Base-by-base conservation (phyloP, 2,888 invertebrate genomes). In the Venusia cambrica region DNA sequence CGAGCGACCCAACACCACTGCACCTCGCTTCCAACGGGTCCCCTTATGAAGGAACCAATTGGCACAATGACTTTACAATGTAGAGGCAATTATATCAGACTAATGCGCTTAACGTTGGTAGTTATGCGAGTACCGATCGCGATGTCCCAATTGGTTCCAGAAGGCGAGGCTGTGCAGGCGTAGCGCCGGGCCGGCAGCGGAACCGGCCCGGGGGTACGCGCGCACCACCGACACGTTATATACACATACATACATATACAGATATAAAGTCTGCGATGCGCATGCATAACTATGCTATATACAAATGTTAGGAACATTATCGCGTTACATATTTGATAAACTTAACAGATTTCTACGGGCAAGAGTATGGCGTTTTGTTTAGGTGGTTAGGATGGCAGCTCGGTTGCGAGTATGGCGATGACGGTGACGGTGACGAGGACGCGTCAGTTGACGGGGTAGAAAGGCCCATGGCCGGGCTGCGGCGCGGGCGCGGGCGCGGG, bases 131-230 rank as follows among this genome's bases (percentile, higher is more conserved):
- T 77, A 75, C 77, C 76, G 77, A 75, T 76, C 77, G 68, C 70
- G 73, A 77, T 80, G 87, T 87, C 79, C 87, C 87, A 87, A 87
- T 87, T 87, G 87, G 87, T 87, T 87, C 87, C 87, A 73, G 71
- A 71, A 63, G 73, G 70, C 61, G 61, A 55, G 49, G 45, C 46
- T 20, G 31, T 12, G 32, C 19, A 26, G n/a, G 11, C 33, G 33
- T 6, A n/a, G 14, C 8, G 32, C 25, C 21, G 29, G 3, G 14
- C 17, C 13, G 16, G 14, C 5, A 5, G 8, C 16, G 18, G 21
- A n/a, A n/a, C n/a, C n/a, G n/a, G n/a, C n/a, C n/a, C 13, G 19
- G 22, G 13, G 8, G 8, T 17, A n/a, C 35, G 35, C 32, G 12
- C 25, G 26, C 33, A 7, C 33, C 6, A 7, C 27, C n/a, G n/a